A percentile compares a stretch with the other conserved stretches of the same genome.
These are phyloP conservation scores for Furcula furcula DNA, from an alignment of 2,888 invertebrate species.

Conservation along the genomic window DNA sequence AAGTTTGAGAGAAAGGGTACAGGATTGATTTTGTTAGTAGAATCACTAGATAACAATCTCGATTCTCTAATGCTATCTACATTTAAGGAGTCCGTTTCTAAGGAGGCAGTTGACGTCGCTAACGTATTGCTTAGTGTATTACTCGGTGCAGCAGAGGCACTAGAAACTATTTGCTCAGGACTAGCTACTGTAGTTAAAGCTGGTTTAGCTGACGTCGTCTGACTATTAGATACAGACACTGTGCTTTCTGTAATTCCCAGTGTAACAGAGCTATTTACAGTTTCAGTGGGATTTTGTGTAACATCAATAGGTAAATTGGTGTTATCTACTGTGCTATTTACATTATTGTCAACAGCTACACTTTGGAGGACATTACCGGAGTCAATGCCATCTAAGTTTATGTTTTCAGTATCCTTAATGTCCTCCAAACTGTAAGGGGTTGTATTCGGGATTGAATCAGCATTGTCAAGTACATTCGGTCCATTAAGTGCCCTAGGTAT, in stretches of 20 bases:
- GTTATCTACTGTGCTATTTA: conserved; percentile 56
- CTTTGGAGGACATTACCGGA: conserved; percentile 58
- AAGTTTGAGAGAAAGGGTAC: conserved; percentile 63
- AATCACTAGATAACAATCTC: conserved; percentile 21
- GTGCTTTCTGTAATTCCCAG: conserved; percentile 33
- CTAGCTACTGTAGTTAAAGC: conserved; percentile 14
- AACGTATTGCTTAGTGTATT: conserved; percentile 17
- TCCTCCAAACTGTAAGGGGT: conserved; percentile 78
- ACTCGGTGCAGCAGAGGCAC: conserved; percentile 17
- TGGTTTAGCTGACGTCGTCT: conserved; percentile 35
- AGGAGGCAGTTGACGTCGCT: conserved; percentile 41
- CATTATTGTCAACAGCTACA: conserved; percentile 47
- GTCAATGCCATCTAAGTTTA: conserved; percentile 43
- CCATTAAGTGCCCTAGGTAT: conserved; percentile 72
- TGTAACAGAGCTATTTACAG: conserved; percentile 59
- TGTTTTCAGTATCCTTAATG: conserved; percentile 70
- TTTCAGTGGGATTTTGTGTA: conserved; percentile 31
- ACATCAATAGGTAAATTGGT: conserved; percentile 32
- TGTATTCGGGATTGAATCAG: conserved; percentile 60
- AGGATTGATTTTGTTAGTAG: conserved; percentile 47
- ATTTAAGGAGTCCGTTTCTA: conserved; percentile 34
- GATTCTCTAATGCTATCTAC: conserved; percentile 32
- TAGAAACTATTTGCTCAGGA: conserved; percentile 6
- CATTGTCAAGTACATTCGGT: conserved; percentile 54
- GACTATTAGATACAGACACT: conserved; percentile 42